These are phyloP conservation scores for Solenopsis invicta DNA, from an alignment of 1,140 invertebrate species.

Conservation along the genomic window DNA sequence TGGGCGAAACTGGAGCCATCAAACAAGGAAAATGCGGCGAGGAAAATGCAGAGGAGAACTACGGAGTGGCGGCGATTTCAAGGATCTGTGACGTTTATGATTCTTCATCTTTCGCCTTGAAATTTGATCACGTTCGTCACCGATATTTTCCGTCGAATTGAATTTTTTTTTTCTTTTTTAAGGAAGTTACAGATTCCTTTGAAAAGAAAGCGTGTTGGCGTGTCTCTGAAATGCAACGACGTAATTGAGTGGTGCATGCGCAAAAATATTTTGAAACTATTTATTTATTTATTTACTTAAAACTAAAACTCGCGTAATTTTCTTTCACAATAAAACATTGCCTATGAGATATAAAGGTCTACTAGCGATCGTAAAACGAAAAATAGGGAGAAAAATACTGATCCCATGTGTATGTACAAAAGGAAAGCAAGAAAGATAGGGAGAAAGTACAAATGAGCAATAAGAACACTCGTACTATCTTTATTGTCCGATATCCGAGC, in stretches of 20 bases:
- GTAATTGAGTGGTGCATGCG: not conserved
- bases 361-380: not conserved
- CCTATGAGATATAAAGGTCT: not conserved
- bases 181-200: not conserved
- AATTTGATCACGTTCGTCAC: slow-evolving; percentile 8
- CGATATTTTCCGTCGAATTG: not conserved
- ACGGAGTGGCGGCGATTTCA: not conserved
- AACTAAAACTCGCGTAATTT: not conserved
- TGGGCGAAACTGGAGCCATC: slow-evolving; percentile 38
- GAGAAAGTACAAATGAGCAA: slow-evolving; percentile 35
- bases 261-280: not conserved
- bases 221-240: not conserved
- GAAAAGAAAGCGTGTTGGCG: not conserved
- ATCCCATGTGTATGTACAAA: not conserved
- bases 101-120: not conserved
- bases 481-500: slow-evolving; percentile 31
- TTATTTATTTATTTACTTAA: not conserved
- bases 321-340: not conserved
- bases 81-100: slow-evolving; percentile 18
- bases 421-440: not conserved
- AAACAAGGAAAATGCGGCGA: not conserved
- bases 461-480: slow-evolving; percentile 28
- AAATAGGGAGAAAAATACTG: not conserved
- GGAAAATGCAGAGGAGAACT: slow-evolving; percentile 28
- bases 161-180: too few species aligned